A percentile compares a stretch with the other conserved stretches of the same genome.
These are phyloP conservation scores for Neomonachus schauinslandi DNA, from an alignment of 2,113 vertebrate genomes.

Conservation along the genomic window DNA sequence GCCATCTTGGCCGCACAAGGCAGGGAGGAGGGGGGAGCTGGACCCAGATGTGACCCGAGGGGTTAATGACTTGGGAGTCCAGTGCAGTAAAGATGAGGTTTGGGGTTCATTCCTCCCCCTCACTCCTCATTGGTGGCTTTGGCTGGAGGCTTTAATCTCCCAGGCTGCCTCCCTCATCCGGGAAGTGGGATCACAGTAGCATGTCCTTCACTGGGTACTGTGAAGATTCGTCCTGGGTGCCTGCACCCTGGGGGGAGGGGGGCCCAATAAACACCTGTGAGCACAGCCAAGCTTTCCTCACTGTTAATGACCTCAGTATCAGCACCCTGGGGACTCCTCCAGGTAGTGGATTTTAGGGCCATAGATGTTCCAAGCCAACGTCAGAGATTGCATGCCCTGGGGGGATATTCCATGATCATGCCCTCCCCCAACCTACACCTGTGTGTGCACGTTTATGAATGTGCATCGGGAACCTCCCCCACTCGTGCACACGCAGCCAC, in stretches of 20 bases:
- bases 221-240: background rate
- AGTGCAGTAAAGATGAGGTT: background rate
- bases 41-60: background rate
- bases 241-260: background rate
- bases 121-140: background rate
- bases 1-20: background rate
- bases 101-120: background rate
- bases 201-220: background rate
- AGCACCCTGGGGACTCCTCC: background rate
- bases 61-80: background rate
- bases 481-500: accelerated
- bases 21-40: background rate
- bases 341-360: background rate
- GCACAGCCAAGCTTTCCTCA: background rate
- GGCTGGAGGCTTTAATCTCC: background rate
- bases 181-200: background rate
- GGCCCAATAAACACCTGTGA: background rate
- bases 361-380: background rate
- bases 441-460: accelerated
- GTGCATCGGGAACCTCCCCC: background rate
- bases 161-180: background rate
- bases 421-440: too few relatives aligned
- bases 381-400: background rate
- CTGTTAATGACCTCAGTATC: background rate
- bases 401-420: accelerated